These are phyloP conservation scores for Alligator sinensis DNA, from an alignment of 2,113 vertebrate genomes.

Conservation along the genomic window DNA sequence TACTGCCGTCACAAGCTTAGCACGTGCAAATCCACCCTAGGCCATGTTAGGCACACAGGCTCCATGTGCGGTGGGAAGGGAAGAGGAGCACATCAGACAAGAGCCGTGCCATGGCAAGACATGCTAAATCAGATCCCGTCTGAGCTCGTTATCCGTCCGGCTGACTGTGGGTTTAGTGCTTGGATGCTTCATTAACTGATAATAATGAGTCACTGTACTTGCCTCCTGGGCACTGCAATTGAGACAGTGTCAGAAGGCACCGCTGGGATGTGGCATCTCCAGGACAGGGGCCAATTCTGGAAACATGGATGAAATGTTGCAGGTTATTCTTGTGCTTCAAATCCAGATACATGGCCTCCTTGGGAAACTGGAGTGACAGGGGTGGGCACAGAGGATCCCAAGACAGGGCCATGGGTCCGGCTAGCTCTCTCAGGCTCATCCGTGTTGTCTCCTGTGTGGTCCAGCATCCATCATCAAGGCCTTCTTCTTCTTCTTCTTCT, in stretches of 20 bases:
- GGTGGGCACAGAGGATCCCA: accelerated
- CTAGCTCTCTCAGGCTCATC: not conserved
- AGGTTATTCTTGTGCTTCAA: not conserved
- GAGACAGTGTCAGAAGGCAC: constrained; percentile 74
- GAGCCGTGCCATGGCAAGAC: not conserved
- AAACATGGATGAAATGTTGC: not conserved
- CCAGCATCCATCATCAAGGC: not conserved
- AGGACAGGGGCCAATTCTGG: constrained; percentile 6
- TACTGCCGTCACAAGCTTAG: not conserved
- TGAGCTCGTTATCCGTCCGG: constrained; percentile 43
- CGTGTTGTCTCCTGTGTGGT: too few species aligned
- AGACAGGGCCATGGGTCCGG: not conserved
- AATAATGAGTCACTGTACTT: constrained; percentile 80
- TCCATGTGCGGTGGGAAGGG: accelerated
- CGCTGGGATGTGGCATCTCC: constrained; percentile 62
- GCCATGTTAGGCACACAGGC: too few species aligned
- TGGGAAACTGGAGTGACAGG: not conserved
- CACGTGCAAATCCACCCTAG: not conserved
- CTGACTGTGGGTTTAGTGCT: constrained; percentile 74
- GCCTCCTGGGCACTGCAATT: constrained; percentile 76
- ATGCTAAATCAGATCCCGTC: constrained; percentile 31
- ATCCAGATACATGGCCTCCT: accelerated
- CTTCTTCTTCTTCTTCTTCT: not conserved
- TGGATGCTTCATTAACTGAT: constrained; percentile 81
- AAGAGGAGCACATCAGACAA: accelerated